Evolutionary conservation across 2,113 vertebrate genomes (phyloP), one percentile per base, ranked within the genome.

Genomic region (Nerophis ophidion): DNA sequence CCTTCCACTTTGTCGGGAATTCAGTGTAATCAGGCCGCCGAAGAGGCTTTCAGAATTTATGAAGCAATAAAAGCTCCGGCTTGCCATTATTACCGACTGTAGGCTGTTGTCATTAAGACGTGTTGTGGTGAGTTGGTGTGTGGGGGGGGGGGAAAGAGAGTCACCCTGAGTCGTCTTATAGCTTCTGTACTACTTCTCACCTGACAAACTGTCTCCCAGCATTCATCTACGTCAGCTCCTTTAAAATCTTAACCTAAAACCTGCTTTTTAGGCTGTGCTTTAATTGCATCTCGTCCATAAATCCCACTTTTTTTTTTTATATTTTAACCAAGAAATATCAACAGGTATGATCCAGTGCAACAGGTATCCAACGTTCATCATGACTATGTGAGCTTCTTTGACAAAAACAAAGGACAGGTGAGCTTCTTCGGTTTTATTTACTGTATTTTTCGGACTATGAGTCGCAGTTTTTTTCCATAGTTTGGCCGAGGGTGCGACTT

Each of bases 41-140:
- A 85, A 90, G 79, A 89, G 80, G 87, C 88, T 91, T 90, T 91
- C 87, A 90, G 87, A 86, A 85, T 89, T 87, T 86, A 91, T 91
- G 84, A 91, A 84, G 80, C 78, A 81, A 80, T 91, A 90, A 90
- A 90, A 88, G 89, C 88, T 63, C 72, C 81, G 71, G 63, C 53
- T 64, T 36, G 34, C 65, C 56, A 54, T 70, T 73, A 68, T 80
- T 74, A 77, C 71, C 64, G 58, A 60, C 74, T 48, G 71, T 77
- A 65, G 71, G 53, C 63, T 60, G 63, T 61, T 72, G 75, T 74
- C 70, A 85, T 85, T 77, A 84, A 62, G 68, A 48, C 61, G 60
- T 68, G 65, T 69, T 68, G 61, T 12, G 17, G 57, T 68, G 70
- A 77, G 64, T 51, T 72, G 60, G 63, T 34, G 16, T 16, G 16